phyloP scores from a whole-genome alignment of 1,140 invertebrate species.

The Cyphomyrmex costatus region DNA sequence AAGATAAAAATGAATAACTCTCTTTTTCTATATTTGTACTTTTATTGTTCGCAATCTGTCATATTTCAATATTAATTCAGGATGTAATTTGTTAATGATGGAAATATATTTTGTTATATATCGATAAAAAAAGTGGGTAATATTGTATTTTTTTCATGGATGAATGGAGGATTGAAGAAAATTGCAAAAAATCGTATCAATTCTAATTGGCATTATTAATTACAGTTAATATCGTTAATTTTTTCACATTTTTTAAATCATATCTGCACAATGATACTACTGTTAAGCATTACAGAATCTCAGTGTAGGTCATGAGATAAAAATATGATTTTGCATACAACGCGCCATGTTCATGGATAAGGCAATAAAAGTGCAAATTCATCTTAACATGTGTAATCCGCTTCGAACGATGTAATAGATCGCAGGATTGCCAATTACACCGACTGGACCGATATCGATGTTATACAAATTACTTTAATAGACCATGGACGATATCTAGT shows the following conservation, averaged over 20 bases:
- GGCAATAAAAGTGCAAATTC: slow-evolving; percentile 14
- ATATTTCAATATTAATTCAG: slow-evolving; percentile 1
- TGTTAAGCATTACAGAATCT: too few species aligned
- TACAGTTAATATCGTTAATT: too few species aligned
- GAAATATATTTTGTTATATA: background rate
- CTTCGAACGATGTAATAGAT: background rate
- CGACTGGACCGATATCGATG: background rate
- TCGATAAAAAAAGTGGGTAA: background rate
- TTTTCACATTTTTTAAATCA: too few species aligned
- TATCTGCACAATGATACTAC: too few species aligned
- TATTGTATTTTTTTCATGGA: background rate
- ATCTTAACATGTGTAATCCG: slow-evolving; percentile 13
- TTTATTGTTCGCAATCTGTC: background rate
- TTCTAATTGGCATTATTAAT: background rate
- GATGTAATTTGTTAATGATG: background rate
- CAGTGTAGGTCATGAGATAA: background rate
- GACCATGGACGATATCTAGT: slow-evolving; percentile 2
- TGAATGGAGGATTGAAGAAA: background rate
- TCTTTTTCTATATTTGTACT: background rate
- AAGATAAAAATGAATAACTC: background rate
- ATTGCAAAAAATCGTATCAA: slow-evolving; percentile 13
- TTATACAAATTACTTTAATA: slow-evolving; percentile 27
- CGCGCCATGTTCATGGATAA: background rate
- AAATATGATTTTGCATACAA: background rate
- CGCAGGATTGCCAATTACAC: background rate